Evolutionary conservation across 2,113 vertebrate species (phyloP).

Genomic region (Mustela nigripes): DNA sequence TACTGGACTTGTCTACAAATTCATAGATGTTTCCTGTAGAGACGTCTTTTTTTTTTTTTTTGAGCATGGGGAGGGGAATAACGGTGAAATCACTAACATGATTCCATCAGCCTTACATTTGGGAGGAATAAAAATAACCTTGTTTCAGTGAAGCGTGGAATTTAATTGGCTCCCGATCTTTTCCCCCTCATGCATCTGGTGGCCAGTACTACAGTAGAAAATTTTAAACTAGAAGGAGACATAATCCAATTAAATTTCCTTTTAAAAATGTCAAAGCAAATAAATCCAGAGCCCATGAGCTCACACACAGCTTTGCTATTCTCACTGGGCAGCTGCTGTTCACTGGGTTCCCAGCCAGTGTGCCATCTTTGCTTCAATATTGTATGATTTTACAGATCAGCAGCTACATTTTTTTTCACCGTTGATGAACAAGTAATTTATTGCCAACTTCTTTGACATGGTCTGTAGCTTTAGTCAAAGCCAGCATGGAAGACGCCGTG

Average conservation of each 20-base stretch:
- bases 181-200: constrained; percentile 73
- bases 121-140: constrained; percentile 79
- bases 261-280: constrained; percentile 80
- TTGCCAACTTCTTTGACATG: constrained; percentile 73
- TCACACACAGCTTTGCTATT: constrained; percentile 68
- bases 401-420: constrained; percentile 61
- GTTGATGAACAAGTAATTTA: constrained; percentile 67
- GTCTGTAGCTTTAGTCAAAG: constrained; percentile 58
- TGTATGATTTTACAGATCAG: constrained; percentile 67
- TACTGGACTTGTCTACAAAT: constrained; percentile 19
- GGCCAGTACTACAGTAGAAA: constrained; percentile 79
- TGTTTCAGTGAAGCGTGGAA: constrained; percentile 78
- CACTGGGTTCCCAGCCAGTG: constrained; percentile 67
- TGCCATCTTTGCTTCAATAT: constrained; percentile 64
- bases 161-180: constrained; percentile 79
- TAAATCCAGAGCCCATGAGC: constrained; percentile 74
- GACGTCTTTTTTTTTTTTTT: constrained; percentile 16
- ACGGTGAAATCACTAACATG: constrained; percentile 67
- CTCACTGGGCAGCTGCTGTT: constrained; percentile 74
- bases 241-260: constrained; percentile 84
- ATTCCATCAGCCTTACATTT: constrained; percentile 76
- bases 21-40: constrained; percentile 47
- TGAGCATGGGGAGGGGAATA: constrained; percentile 1
- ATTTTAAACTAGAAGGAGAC: constrained; percentile 82
- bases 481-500: constrained; percentile 48